A percentile compares a stretch with the other conserved stretches of the same genome.
These are phyloP conservation scores for Mythimna impura DNA, from an alignment of 2,888 invertebrate species.

Conservation along the genomic window DNA sequence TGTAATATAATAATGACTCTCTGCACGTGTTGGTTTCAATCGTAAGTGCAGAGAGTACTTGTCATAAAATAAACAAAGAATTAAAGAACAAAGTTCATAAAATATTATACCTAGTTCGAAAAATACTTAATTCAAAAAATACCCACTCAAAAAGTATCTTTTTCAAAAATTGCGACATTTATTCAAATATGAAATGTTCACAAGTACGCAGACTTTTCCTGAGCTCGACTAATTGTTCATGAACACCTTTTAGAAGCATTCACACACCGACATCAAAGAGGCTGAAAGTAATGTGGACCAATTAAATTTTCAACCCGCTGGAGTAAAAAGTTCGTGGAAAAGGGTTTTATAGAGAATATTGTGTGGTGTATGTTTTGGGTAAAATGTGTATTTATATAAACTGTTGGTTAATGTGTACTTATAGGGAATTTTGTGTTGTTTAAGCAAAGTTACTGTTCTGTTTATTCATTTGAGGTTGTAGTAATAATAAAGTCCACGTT, in stretches of 20 bases:
- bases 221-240: conserved; percentile 36
- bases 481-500: background rate
- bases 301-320: conserved; percentile 35
- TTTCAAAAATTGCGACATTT: background rate
- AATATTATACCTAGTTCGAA: too few species aligned
- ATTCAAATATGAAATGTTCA: conserved; percentile 6
- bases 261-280: conserved; percentile 26
- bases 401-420: background rate
- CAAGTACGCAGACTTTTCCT: background rate
- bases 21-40: too few species aligned
- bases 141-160: too few species aligned
- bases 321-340: conserved; percentile 8
- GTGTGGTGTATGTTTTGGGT: background rate
- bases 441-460: background rate
- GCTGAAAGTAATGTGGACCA: conserved; percentile 17
- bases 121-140: too few species aligned
- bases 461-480: background rate
- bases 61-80: too few species aligned
- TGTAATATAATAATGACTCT: too few species aligned
- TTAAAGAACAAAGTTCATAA: too few species aligned
- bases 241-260: conserved; percentile 32
- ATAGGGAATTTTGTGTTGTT: background rate
- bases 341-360: conserved; percentile 22
- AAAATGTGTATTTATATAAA: background rate
- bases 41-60: too few species aligned